Conservation (phyloP, 2,888 invertebrate species). For the Tanytarsus gracilentus region DNA sequence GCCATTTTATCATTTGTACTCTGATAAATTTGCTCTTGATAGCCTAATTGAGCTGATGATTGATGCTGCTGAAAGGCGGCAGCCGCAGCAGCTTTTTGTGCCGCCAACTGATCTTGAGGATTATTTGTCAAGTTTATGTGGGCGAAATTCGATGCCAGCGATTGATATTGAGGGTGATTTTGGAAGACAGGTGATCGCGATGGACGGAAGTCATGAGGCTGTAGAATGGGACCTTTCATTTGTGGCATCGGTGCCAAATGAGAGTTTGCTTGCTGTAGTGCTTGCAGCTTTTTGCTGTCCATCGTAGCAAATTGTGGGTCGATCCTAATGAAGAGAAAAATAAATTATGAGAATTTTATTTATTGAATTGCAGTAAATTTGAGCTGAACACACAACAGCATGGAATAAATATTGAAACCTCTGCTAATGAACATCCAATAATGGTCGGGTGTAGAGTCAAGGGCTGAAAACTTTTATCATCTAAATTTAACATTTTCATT, state of each 20-base stretch:
- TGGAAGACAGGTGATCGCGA: constrained; percentile 45
- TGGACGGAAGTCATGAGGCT: constrained; percentile 48
- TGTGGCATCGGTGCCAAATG: constrained; percentile 42
- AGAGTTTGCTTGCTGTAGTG: constrained; percentile 40
- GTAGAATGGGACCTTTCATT: constrained; percentile 45
- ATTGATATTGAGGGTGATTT: constrained; percentile 34
- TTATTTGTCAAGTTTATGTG: constrained; percentile 30
- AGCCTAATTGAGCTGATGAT: constrained; percentile 30
- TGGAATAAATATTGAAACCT: too few species aligned
- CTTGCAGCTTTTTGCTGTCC: constrained; percentile 57
- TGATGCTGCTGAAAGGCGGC: constrained; percentile 32
- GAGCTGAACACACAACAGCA: constrained; percentile 26
- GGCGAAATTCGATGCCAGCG: constrained; percentile 33
- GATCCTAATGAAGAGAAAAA: constrained; percentile 48
- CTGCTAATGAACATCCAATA: not conserved
- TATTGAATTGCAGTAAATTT: not conserved
- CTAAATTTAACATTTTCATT: too few species aligned
- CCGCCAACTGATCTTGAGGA: constrained; percentile 42
- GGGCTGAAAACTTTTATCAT: too few species aligned
- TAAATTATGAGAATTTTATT: constrained; percentile 2
- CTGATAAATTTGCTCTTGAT: constrained; percentile 41
- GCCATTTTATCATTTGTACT: constrained; percentile 45
- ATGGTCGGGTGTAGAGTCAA: too few species aligned
- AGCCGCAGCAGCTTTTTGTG: constrained; percentile 34
- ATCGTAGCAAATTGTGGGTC: constrained; percentile 59